phyloP scores from a whole-genome alignment of 2,113 vertebrate species.

The Paedocypris sp. region DNA sequence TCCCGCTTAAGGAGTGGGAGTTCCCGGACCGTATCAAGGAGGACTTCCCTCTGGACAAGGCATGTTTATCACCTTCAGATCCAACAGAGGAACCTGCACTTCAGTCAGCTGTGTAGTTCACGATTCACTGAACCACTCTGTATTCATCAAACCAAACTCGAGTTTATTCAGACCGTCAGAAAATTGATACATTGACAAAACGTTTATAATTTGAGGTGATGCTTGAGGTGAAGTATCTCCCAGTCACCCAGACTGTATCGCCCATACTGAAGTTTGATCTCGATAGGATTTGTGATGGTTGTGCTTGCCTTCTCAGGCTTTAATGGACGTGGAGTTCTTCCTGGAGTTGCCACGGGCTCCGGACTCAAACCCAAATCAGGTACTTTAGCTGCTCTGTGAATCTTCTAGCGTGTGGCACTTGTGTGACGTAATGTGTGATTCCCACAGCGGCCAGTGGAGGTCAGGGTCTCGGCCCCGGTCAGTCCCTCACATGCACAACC shows the following conservation, averaged over 20 bases:
- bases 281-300: not conserved
- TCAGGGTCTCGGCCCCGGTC: constrained; percentile 11
- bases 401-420: too few relatives aligned
- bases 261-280: too few relatives aligned
- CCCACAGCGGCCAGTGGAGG: constrained; percentile 44
- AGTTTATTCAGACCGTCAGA: too few relatives aligned
- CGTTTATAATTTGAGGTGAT: too few relatives aligned
- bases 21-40: constrained; percentile 64
- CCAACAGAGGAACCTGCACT: not conserved
- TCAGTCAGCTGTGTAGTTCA: too few relatives aligned
- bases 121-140: too few relatives aligned
- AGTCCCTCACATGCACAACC: not conserved
- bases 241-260: too few relatives aligned
- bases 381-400: too few relatives aligned
- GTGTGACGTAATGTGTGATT: not conserved
- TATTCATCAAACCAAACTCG: too few relatives aligned
- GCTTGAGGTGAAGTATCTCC: too few relatives aligned
- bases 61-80: constrained; percentile 16
- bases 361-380: constrained; percentile 75
- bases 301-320: too few relatives aligned
- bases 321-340: constrained; percentile 80
- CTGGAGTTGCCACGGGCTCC: constrained; percentile 80
- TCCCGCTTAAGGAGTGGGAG: constrained; percentile 55
- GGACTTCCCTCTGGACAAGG: constrained; percentile 59
- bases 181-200: too few relatives aligned